Percentiles rank a stretch among this genome's conserved stretches.
Evolutionary conservation across 2,888 invertebrate genomes (phyloP).

Genomic region (Sicus ferrugineus): DNA sequence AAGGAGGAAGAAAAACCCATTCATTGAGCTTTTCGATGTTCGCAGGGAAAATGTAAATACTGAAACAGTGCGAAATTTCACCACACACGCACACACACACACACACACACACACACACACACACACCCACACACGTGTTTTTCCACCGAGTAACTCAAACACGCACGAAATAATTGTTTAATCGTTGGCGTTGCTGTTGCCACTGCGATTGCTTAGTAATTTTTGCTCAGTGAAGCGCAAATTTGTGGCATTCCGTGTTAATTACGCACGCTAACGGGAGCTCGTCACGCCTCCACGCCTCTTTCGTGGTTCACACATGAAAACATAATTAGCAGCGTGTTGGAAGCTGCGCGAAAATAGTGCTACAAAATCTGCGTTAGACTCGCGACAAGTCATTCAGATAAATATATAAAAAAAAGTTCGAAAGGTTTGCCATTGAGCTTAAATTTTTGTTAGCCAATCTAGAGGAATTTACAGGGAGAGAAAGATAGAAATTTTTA

Average conservation of each 20-base stretch:
- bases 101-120: not conserved
- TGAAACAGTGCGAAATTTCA: not conserved
- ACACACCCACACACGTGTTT: not conserved
- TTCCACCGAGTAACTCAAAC: too few species aligned
- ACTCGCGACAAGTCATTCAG: too few species aligned
- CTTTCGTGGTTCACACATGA: not conserved
- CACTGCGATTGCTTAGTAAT: not conserved
- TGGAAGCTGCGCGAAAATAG: too few species aligned
- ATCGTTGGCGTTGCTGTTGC: constrained; percentile 10
- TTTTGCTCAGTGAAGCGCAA: not conserved
- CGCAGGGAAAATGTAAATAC: not conserved
- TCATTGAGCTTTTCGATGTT: not conserved
- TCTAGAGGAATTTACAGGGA: too few species aligned
- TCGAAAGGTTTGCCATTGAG: too few species aligned
- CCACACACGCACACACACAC: not conserved
- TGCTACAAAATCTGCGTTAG: too few species aligned
- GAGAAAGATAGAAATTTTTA: too few species aligned
- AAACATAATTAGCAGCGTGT: not conserved
- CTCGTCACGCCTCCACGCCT: not conserved
- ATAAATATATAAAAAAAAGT: too few species aligned
- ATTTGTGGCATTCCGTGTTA: not conserved
- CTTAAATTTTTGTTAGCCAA: not conserved
- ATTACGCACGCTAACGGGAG: not conserved
- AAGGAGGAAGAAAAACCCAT: not conserved
- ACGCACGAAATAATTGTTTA: constrained; percentile 8